Conservation (phyloP, 2,113 vertebrate genomes). For the Colius striatus region DNA sequence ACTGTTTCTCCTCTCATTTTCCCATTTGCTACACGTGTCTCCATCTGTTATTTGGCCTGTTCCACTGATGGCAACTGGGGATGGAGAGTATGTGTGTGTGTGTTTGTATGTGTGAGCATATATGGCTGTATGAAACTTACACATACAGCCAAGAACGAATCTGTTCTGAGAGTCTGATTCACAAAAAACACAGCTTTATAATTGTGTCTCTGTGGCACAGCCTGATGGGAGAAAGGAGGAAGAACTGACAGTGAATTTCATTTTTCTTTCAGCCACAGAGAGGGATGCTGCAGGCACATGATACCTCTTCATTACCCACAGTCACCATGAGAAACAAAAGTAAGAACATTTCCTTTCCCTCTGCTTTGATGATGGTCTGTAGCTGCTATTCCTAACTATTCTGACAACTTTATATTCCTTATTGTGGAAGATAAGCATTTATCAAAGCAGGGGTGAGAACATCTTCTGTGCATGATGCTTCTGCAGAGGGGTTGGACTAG, state of each 20-base stretch:
- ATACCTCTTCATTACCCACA: slow-evolving; percentile 83
- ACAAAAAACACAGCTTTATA: background rate
- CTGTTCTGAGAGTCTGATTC: background rate
- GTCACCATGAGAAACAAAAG: slow-evolving; percentile 92
- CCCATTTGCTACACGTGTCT: background rate
- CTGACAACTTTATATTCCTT: background rate
- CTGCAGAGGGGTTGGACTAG: too few species aligned
- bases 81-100: background rate
- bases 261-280: slow-evolving; percentile 81
- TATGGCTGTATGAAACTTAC: background rate
- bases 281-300: slow-evolving; percentile 80
- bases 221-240: background rate
- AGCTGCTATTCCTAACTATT: background rate
- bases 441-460: background rate
- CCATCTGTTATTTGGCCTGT: background rate
- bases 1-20: background rate
- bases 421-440: background rate
- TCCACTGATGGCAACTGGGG: background rate
- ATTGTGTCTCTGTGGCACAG: background rate
- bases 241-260: background rate
- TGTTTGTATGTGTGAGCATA: background rate
- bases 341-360: slow-evolving; percentile 64
- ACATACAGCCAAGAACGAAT: background rate
- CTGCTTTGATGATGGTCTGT: background rate
- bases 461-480: background rate